Percentiles rank a stretch among this genome's conserved stretches.
phyloP scores from a whole-genome alignment of 2,888 invertebrate genomes.

The Caenorhabditis sinica region DNA sequence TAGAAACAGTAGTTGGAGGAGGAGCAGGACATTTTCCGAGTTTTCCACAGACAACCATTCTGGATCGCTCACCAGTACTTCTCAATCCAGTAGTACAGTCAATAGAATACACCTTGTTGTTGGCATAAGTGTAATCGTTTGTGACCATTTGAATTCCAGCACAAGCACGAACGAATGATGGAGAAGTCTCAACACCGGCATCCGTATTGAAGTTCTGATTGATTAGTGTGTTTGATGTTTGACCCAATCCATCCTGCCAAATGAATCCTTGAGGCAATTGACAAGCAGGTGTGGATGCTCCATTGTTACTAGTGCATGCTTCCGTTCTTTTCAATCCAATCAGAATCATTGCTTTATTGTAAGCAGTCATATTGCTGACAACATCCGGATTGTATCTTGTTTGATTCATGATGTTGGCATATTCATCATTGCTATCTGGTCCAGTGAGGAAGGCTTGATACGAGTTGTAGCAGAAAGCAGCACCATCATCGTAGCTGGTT shows the following conservation, averaged over 20 bases:
- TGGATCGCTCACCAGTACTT: constrained; percentile 33
- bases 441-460: constrained; percentile 52
- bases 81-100: constrained; percentile 32
- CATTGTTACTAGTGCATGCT: constrained; percentile 31
- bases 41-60: constrained; percentile 46
- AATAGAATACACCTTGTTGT: constrained; percentile 43
- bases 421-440: constrained; percentile 42
- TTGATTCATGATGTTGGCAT: constrained; percentile 30
- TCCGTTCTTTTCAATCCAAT: constrained; percentile 46
- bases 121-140: constrained; percentile 3
- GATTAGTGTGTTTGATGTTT: constrained; percentile 43
- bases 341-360: constrained; percentile 23
- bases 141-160: constrained; percentile 29
- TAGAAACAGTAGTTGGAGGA: constrained; percentile 7
- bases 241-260: constrained; percentile 52
- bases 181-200: constrained; percentile 45
- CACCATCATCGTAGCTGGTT: constrained; percentile 40
- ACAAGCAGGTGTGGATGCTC: constrained; percentile 1
- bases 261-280: constrained; percentile 41
- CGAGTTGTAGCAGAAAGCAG: constrained; percentile 29
- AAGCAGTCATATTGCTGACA: constrained; percentile 1
- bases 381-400: constrained; percentile 19
- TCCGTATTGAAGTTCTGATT: constrained; percentile 28
- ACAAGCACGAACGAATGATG: constrained; percentile 34
- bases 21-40: constrained; percentile 26